These are phyloP conservation scores for Aldabrachelys gigantea DNA, from an alignment of 2,113 vertebrate genomes.

Conservation along the genomic window DNA sequence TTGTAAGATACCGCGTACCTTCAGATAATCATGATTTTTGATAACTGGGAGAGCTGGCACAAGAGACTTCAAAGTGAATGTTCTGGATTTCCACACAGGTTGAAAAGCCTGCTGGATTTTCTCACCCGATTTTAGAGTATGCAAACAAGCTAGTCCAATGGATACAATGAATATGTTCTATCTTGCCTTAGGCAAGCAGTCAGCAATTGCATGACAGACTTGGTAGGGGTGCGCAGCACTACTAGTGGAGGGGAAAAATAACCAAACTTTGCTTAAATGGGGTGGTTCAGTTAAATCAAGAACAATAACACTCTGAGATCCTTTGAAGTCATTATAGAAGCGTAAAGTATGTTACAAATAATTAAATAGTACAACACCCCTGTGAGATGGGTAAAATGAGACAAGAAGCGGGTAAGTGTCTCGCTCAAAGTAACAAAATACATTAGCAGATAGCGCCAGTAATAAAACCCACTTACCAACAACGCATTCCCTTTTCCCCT, in stretches of 20 bases:
- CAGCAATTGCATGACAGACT: background rate
- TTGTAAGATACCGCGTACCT: background rate
- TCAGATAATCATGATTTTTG: background rate
- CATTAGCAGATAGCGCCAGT: background rate
- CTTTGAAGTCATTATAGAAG: too few species aligned
- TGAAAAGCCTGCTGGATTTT: background rate
- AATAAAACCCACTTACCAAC: background rate
- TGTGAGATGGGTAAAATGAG: background rate
- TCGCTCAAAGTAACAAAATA: background rate
- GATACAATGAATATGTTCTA: background rate
- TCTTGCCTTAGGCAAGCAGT: background rate
- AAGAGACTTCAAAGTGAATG: constrained; percentile 5
- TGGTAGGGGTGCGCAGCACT: background rate
- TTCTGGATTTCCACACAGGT: background rate
- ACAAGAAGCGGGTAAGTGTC: background rate
- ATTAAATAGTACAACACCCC: constrained; percentile 3
- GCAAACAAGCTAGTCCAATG: background rate
- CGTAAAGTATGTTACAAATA: background rate
- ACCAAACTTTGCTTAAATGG: background rate
- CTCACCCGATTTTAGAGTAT: background rate
- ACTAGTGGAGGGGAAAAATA: background rate
- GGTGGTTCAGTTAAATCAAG: constrained; percentile 2
- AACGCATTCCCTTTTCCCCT: background rate
- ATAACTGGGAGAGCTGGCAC: background rate
- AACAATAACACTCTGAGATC: background rate